These are phyloP conservation scores for Enteromius mattozi DNA, from an alignment of 2,797 vertebrate species.

Conservation along the genomic window DNA sequence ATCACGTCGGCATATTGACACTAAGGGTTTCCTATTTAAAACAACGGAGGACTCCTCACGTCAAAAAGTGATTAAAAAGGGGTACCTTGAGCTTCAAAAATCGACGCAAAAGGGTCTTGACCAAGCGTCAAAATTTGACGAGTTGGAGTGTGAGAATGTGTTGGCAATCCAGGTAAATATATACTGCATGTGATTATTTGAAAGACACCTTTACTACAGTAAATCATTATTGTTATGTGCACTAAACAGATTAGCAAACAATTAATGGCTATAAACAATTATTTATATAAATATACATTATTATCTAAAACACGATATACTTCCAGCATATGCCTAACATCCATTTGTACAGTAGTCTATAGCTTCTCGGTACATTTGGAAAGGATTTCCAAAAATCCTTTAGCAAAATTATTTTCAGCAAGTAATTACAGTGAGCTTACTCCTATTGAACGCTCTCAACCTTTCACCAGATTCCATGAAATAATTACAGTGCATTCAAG, in stretches of 20 bases:
- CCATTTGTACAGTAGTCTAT: not conserved
- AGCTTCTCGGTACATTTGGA: not conserved
- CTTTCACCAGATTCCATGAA: not conserved
- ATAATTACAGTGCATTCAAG: not conserved
- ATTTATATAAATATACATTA: not conserved
- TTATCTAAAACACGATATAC: not conserved
- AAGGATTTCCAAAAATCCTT: constrained; percentile 22
- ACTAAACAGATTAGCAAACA: not conserved
- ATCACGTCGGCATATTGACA: too few relatives aligned
- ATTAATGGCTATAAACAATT: not conserved
- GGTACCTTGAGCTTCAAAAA: too few relatives aligned
- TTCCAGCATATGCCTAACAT: not conserved
- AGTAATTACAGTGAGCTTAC: not conserved
- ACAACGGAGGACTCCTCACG: too few relatives aligned
- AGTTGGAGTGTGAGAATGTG: too few relatives aligned
- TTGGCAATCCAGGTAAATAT: not conserved
- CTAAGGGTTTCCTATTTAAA: too few relatives aligned
- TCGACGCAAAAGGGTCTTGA: too few relatives aligned
- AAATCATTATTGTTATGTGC: not conserved
- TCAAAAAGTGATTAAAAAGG: too few relatives aligned
- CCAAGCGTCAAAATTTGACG: too few relatives aligned
- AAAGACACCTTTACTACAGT: not conserved
- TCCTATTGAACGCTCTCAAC: not conserved
- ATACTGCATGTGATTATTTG: not conserved
- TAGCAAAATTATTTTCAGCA: not conserved